phyloP scores from a whole-genome alignment of 2,113 vertebrate genomes.

The Amblyopsis rosae region DNA sequence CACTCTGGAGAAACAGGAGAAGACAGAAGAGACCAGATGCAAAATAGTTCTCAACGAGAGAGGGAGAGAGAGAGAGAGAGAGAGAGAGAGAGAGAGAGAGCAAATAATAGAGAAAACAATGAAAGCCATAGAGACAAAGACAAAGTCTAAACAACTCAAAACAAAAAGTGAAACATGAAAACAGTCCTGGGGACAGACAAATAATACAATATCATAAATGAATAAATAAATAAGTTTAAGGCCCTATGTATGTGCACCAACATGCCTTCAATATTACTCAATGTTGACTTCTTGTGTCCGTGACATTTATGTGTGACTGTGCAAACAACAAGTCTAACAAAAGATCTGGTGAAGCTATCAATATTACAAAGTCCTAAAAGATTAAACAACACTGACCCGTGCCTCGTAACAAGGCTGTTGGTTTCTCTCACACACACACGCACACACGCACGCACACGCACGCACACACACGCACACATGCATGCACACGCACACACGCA shows the following conservation, averaged over 20 bases:
- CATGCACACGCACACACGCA: neutral
- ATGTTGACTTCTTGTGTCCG: neutral
- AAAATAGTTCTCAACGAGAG: constrained; percentile 80
- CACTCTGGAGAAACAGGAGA: constrained; percentile 76
- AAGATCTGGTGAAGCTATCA: no score
- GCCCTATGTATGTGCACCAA: neutral
- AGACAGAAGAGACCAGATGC: constrained; percentile 80
- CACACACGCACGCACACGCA: neutral
- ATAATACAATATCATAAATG: neutral
- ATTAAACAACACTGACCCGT: no score
- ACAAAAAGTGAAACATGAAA: no score
- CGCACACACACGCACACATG: neutral
- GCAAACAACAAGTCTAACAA: no score
- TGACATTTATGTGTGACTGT: neutral
- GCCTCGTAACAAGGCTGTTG: no score
- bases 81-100: constrained; percentile 38
- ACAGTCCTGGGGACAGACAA: no score
- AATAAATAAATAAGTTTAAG: neutral
- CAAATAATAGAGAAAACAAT: neutral
- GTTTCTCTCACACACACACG: neutral
- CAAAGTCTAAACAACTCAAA: constrained; percentile 1
- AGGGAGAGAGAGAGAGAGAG: constrained; percentile 21
- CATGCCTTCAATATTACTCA: neutral
- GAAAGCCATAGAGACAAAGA: constrained; percentile 26
- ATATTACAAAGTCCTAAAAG: no score